Evolutionary conservation across 2,888 invertebrate genomes (phyloP).

Genomic region (Bibio marci): DNA sequence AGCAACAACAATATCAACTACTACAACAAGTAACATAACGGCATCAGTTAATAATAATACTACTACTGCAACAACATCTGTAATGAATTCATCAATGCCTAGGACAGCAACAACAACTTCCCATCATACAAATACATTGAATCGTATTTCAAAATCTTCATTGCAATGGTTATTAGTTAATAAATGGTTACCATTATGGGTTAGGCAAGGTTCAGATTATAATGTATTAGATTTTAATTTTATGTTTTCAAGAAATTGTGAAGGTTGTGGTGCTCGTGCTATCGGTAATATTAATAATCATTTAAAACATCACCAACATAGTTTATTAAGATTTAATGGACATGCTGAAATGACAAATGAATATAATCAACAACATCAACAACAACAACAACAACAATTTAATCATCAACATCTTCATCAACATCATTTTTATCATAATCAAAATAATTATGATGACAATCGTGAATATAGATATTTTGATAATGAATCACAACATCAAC

Average conservation of each 20-base stretch:
- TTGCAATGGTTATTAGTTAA: conserved; percentile 49
- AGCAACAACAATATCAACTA: background rate
- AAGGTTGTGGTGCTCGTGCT: conserved; percentile 15
- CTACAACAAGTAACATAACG: conserved; percentile 1
- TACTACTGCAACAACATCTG: background rate
- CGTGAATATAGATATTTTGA: background rate
- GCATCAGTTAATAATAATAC: background rate
- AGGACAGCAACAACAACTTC: conserved; percentile 7
- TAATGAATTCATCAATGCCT: background rate
- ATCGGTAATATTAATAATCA: conserved; percentile 7
- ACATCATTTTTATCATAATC: conserved; percentile 19
- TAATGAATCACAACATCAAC: no score
- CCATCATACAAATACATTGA: conserved; percentile 21
- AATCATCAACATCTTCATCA: conserved; percentile 10
- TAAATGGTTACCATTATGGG: conserved; percentile 46
- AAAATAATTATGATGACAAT: background rate
- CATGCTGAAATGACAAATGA: conserved; percentile 17
- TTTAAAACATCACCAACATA: conserved; percentile 20
- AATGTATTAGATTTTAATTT: conserved; percentile 34
- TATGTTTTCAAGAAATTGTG: conserved; percentile 30
- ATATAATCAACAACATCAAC: conserved; percentile 6
- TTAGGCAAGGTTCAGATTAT: conserved; percentile 35
- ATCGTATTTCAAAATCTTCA: conserved; percentile 40
- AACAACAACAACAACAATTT: conserved; percentile 15
- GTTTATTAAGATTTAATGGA: conserved; percentile 25